These are phyloP conservation scores for Bostrychus sinensis DNA, from an alignment of 2,113 vertebrate species.

Conservation along the genomic window DNA sequence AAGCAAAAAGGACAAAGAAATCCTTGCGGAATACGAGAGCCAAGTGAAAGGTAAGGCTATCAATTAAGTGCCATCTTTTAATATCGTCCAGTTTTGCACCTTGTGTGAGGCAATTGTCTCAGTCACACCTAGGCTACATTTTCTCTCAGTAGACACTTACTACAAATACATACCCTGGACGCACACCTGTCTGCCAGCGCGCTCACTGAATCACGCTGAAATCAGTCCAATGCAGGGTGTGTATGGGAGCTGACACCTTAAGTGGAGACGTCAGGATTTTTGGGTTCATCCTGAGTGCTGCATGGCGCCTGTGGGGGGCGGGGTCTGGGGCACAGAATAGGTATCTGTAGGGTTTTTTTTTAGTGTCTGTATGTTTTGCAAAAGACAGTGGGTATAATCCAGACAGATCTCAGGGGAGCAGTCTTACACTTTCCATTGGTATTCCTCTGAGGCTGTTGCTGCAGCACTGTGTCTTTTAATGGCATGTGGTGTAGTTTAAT, in stretches of 20 bases:
- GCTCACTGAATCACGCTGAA: slow-evolving; percentile 22
- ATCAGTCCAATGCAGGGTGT: slow-evolving; percentile 27
- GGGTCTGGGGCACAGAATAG: slow-evolving; percentile 7
- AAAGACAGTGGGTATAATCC: slow-evolving; percentile 5
- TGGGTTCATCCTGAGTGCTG: slow-evolving; percentile 78
- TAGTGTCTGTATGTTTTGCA: slow-evolving; percentile 13
- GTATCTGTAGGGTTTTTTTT: slow-evolving; percentile 31
- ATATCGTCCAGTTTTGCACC: background rate
- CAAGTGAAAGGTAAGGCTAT: slow-evolving; percentile 90
- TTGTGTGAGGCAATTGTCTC: background rate
- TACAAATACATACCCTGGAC: background rate
- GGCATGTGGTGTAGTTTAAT: slow-evolving; percentile 16
- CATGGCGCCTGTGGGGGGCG: slow-evolving; percentile 60
- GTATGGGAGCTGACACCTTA: slow-evolving; percentile 57
- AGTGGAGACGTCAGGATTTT: slow-evolving; percentile 65
- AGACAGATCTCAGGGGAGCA: slow-evolving; percentile 29
- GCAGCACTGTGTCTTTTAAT: slow-evolving; percentile 52
- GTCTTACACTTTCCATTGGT: slow-evolving; percentile 50
- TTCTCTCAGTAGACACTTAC: slow-evolving; percentile 20
- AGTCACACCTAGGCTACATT: slow-evolving; percentile 34
- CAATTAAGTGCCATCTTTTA: background rate
- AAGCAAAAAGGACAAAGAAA: slow-evolving; percentile 97
- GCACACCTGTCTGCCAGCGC: slow-evolving; percentile 38
- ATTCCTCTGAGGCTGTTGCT: slow-evolving; percentile 66
- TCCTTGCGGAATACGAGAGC: slow-evolving; percentile 92